Base-by-base conservation (phyloP, 2,113 vertebrate genomes). In the Sinocyclocheilus anophthalmus region DNA sequence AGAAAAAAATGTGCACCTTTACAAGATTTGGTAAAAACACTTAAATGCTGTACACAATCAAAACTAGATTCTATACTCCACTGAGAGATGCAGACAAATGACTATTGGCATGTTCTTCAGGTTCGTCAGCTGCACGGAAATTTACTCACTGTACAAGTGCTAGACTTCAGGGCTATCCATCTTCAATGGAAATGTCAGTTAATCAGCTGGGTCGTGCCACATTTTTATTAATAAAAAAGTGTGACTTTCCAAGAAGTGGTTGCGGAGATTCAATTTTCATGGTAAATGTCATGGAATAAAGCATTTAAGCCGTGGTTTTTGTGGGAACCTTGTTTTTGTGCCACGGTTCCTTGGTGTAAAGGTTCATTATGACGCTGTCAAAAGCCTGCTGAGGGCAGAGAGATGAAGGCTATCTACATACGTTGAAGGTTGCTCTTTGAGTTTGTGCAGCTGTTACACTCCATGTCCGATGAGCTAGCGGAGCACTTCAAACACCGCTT, bases 231-330 rank as follows among this genome's bases (percentile, higher is more conserved):
- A 92, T 91, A 92, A 87, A 72, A 69, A 83, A 83, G 85, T 89
- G 89, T 93, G 93, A 92, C 90, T 94, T 93, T 90, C 83, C 91
- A 88, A 81, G 90, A 91, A 88, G 53, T 86, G 91, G 91, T 94
- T 93, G 90, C 91, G 89, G 91, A 89, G 88, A 94, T 94, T 94
- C 89, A 92, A 93, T 94, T 93, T 94, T 92, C 90, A 93, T 91
- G 92, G 90, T 94, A 95, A 95, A 95, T 95, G 94, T 94, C 94
- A 95, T 80, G 91, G 92, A 90, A 88, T 92, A 91, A 88, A 92
- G 91, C 86, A 92, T 92, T 85, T 89, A 84, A 85, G 70, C 37
- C 10, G n/a, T 26, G 70, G 92, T 93, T 93, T 87, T 91, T 89
- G 85, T 69, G 91, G 89, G 77, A 92, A 92, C 89, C 84, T 89